These are phyloP conservation scores for Acanthiza pusilla DNA, from an alignment of 2,797 vertebrate species.

Conservation along the genomic window DNA sequence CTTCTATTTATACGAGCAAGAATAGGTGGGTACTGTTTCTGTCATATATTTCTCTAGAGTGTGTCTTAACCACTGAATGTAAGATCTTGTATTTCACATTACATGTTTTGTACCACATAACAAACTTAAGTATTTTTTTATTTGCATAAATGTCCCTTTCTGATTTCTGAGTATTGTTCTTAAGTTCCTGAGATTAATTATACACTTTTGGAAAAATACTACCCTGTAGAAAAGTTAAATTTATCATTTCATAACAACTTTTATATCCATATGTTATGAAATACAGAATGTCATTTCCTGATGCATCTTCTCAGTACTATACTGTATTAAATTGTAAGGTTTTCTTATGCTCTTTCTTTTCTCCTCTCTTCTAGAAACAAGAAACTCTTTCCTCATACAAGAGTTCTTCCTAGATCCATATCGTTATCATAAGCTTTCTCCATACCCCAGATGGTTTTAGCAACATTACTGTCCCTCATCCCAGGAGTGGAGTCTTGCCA, in stretches of 20 bases:
- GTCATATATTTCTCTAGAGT: background rate
- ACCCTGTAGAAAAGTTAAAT: background rate
- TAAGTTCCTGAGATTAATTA: background rate
- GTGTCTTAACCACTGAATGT: background rate
- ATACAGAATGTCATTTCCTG: background rate
- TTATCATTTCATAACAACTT: background rate
- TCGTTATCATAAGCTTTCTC: background rate
- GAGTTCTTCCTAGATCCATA: background rate
- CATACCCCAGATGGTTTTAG: constrained; percentile 29
- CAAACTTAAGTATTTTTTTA: background rate
- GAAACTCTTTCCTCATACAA: background rate
- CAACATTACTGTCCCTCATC: background rate
- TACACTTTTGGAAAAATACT: background rate
- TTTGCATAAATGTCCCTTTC: background rate
- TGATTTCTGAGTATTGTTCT: background rate
- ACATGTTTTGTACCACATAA: background rate
- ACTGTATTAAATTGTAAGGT: background rate
- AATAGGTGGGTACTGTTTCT: background rate
- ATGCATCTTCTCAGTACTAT: background rate
- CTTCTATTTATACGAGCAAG: background rate
- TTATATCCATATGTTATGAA: background rate
- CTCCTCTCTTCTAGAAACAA: background rate
- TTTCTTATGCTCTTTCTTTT: background rate
- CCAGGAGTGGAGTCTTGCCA: constrained; percentile 34
- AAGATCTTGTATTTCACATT: background rate